Base-by-base conservation (phyloP, 2,113 vertebrate species). In the Antigone vipio region DNA sequence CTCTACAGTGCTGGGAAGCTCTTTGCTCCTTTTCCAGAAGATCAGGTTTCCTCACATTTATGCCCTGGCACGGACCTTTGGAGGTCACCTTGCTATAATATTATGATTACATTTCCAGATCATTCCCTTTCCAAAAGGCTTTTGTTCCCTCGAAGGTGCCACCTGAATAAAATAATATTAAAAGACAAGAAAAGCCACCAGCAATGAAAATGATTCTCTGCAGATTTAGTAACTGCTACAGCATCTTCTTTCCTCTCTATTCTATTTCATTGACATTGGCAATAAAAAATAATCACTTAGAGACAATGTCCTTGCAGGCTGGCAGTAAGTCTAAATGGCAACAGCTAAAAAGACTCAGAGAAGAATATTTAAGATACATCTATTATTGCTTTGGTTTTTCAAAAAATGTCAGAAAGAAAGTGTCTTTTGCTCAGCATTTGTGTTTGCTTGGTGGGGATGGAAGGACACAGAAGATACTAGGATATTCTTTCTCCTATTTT, bases 231-330 rank as follows among this genome's bases (percentile, higher is more conserved):
- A 94, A 97, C 93, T 92, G 90, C 87, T 85, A 45, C 73, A 95
- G 58, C 85, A 94, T 93, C 93, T 92, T 95, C 95, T 79, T 85
- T 63, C 40, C 71, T 93, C 73, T 86, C 92, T 87, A 63, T 95
- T 94, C 73, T 75, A 66, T 96, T 95, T 95, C 89, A 92, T 69
- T 91, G 95, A 94, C 85, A 83, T 75, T 93, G 93, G 80, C 89
- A 96, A 92, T 97, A 97, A 97, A 95, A 96, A 96, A 97, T 95
- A 96, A 96, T 96, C 95, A 96, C 88, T 95, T 93, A 34, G 91
- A 96, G 59, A 87, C 88, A 83, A 62, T 91, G 78, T 92, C 91
- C 91, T 91, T 95, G 67, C 76, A 92, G 91, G 40, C 63, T 92
- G 79, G 69, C 94, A 89, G 60, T 83, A 93, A 95, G 80, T 87